These are phyloP conservation scores for Limnothrissa miodon DNA, from an alignment of 2,113 vertebrate species.

Conservation along the genomic window DNA sequence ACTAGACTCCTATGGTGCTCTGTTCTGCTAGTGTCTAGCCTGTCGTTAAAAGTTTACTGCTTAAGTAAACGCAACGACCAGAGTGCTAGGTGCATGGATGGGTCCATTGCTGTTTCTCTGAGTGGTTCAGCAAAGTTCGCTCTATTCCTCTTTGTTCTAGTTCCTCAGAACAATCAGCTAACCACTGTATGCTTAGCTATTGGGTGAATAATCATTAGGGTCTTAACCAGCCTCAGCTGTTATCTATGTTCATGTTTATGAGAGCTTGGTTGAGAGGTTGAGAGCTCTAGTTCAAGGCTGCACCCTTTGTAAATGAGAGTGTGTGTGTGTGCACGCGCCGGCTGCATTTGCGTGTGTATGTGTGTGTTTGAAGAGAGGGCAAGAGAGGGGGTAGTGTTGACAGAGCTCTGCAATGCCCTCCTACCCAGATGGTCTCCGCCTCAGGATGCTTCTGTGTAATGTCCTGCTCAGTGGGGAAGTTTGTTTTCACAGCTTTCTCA, in stretches of 20 bases:
- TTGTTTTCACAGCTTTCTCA: slow-evolving; percentile 15
- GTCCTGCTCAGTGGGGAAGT: not conserved
- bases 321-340: slow-evolving; percentile 1
- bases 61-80: not conserved
- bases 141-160: not conserved
- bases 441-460: slow-evolving; percentile 17
- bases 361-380: not conserved
- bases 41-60: not conserved
- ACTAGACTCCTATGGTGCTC: not conserved
- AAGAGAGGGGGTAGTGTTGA: not conserved
- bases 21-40: not conserved
- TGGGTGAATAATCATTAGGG: not conserved
- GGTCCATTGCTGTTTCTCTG: no score
- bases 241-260: not conserved
- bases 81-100: not conserved
- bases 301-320: not conserved
- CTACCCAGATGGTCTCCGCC: not conserved
- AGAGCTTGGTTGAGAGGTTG: not conserved
- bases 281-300: not conserved
- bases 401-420: not conserved
- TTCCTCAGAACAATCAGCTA: not conserved
- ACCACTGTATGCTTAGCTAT: not conserved
- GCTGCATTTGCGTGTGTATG: slow-evolving; percentile 15
- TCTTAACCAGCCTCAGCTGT: not conserved
- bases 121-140: not conserved